These are phyloP conservation scores for Drosophila pseudoananassae DNA, from an alignment of 1,140 invertebrate genomes.

Conservation along the genomic window DNA sequence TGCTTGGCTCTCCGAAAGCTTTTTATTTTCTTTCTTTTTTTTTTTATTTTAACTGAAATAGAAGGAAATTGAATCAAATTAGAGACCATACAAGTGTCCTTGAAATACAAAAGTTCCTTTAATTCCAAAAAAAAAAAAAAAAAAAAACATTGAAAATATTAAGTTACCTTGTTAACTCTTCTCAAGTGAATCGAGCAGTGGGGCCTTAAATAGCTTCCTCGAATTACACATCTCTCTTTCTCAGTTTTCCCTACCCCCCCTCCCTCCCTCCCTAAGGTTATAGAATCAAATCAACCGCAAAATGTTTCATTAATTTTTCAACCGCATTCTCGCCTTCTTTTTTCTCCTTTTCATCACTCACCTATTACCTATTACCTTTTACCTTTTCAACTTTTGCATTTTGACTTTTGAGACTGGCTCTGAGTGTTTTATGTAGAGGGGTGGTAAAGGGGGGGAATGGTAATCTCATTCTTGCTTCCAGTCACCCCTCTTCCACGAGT, in stretches of 20 bases:
- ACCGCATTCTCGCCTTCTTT: not conserved
- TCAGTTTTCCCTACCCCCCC: not conserved
- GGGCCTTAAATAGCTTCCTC: conserved; percentile 9
- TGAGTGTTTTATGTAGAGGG: conserved; percentile 31
- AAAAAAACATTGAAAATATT: no score
- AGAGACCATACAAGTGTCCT: not conserved
- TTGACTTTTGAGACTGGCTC: conserved; percentile 28
- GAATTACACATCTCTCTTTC: conserved; percentile 22
- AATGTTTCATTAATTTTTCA: conserved; percentile 42
- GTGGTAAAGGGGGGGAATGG: not conserved
- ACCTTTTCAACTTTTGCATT: conserved; percentile 25
- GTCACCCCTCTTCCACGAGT: conserved; percentile 17
- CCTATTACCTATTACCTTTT: conserved; percentile 12
- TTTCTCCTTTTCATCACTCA: not conserved
- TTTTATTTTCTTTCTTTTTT: not conserved
- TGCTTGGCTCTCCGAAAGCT: not conserved
- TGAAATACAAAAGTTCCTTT: not conserved
- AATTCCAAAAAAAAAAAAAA: not conserved
- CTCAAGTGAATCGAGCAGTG: not conserved
- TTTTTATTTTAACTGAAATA: not conserved
- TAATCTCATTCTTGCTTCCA: conserved; percentile 2
- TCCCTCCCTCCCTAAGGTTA: not conserved
- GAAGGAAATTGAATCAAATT: not conserved
- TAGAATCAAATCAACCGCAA: conserved; percentile 42
- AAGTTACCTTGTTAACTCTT: not conserved